Evolutionary conservation across 2,888 invertebrate species (phyloP), one percentile per base, ranked within the genome.

Genomic region (Tenthredo amoena): DNA sequence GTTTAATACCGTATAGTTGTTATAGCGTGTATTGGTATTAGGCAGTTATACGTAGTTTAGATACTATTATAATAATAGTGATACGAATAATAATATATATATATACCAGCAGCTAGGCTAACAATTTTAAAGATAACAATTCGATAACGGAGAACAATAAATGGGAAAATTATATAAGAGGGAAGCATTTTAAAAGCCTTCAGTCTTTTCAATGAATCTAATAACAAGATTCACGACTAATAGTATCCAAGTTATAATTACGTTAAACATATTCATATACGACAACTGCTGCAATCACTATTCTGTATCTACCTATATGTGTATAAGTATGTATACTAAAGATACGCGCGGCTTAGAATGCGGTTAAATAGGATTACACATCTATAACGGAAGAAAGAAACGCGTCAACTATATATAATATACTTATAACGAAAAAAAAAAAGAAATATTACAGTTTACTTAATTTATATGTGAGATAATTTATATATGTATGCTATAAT

Each of bases 161-260:
- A 55, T 55, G 18, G n/a, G n/a, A 55, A 55, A n/a, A n/a, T 55
- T n/a, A n/a, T 7, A 55, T 55, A 55, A 55, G 55, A 55, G 55
- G 55, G 55, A 55, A 55, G 55, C 55, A 55, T 55, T 55, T n/a
- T 55, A n/a, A 55, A 55, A 55, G 55, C 55, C 55, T 55, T 55
- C 55, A 55, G 55, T 55, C 55, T 55, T 55, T 55, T 55, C 55
- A 55, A 55, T 55, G 55, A 55, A 55, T 55, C 55, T 55, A n/a
- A 55, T 55, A 55, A 55, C 55, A n/a, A 55, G 55, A 55, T 55
- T 55, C 55, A 55, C 55, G 55, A 55, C 55, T 55, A 55, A 55
- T 55, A 55, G 18, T 50, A n/a, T 55, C n/a, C n/a, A 55, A 55
- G 55, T n/a, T 55, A 55, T 55, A 55, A 55, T 55, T n/a, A 55